A percentile compares a stretch with the other conserved stretches of the same genome.
These are phyloP conservation scores for Mechanitis messenoides DNA, from an alignment of 2,888 invertebrate species.

Conservation along the genomic window DNA sequence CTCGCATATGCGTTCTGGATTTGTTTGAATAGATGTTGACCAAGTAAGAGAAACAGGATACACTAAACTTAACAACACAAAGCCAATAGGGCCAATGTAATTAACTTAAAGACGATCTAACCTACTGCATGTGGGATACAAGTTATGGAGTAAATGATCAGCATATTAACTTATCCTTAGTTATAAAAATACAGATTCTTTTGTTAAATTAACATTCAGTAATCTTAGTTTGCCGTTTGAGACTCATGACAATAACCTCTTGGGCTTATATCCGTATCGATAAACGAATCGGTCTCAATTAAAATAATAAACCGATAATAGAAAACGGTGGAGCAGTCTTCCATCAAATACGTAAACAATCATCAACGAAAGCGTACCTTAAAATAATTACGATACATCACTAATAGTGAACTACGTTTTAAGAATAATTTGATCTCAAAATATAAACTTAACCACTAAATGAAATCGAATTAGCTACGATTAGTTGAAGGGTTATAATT, in stretches of 20 bases:
- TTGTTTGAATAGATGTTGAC: conserved; percentile 23
- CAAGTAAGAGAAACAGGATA: conserved; percentile 30
- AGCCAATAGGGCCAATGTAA: conserved; percentile 49
- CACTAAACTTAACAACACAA: conserved; percentile 55
- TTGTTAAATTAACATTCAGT: conserved; percentile 66
- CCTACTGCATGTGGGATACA: conserved; percentile 46
- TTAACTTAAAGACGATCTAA: conserved; percentile 33
- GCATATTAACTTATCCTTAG: conserved; percentile 53
- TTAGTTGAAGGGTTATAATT: conserved; percentile 66
- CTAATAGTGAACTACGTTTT: conserved; percentile 54
- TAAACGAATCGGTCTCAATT: conserved; percentile 22
- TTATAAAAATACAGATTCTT: conserved; percentile 74
- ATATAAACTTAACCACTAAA: conserved; percentile 45
- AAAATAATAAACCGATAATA: conserved; percentile 30
- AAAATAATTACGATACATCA: conserved; percentile 48
- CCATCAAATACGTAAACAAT: conserved; percentile 57
- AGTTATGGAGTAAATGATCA: conserved; percentile 47
- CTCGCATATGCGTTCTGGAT: neutral
- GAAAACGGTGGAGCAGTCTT: conserved; percentile 70
- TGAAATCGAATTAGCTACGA: conserved; percentile 56
- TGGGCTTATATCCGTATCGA: conserved; percentile 43
- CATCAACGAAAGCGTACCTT: conserved; percentile 41
- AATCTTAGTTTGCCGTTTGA: conserved; percentile 69
- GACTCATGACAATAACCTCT: conserved; percentile 65
- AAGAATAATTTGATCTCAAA: conserved; percentile 56